Base-by-base conservation (phyloP, 2,888 invertebrate genomes). In the Teleogryllus oceanicus region DNA sequence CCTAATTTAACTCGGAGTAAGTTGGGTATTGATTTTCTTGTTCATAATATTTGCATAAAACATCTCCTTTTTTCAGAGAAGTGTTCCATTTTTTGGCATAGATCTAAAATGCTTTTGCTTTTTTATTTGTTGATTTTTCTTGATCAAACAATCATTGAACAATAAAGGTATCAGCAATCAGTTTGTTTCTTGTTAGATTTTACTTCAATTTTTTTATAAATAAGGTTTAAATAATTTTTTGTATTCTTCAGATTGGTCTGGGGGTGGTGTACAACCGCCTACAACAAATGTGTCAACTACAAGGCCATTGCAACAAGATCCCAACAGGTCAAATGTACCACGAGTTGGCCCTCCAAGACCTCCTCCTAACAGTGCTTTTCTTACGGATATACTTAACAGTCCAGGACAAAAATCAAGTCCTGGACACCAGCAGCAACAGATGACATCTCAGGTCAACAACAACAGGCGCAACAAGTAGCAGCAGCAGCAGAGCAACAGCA, bases 371-470 rank as follows among this genome's bases (percentile, higher is more conserved):
- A 62, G 21, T 37, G 62, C 62, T 62, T 78, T 78, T 62, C 78
- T 78, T 18, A 62, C 62, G 16, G 62, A 62, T 8, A 62, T 62
- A 62, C 62, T 62, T 62, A 62, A n/a, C 62, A 62, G 62, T 62
- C 62, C 62, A 62, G 62, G 62, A n/a, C 49, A 13, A 62, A 80
- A 81, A 13, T 78, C 80, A 74, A 81, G 81, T 11, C 80, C 80
- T 12, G 84, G 83, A 75, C 84, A 82, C 50, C 83, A 82, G 49
- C 84, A 83, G 49, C 84, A 84, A 79, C 84, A 83, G 37, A 37
- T 37, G 37, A 8, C 37, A 8, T 37, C 37, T 37, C 37, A 37
- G 50, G 74, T 74, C 82, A 83, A 76, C 82, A 83, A 49, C 51
- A 50, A 18, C 80, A 80, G 11, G 76, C 76, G 12, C 77, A 82